Evolutionary conservation across 2,113 vertebrate genomes (phyloP).

Genomic region (Porphyrio hochstetteri): DNA sequence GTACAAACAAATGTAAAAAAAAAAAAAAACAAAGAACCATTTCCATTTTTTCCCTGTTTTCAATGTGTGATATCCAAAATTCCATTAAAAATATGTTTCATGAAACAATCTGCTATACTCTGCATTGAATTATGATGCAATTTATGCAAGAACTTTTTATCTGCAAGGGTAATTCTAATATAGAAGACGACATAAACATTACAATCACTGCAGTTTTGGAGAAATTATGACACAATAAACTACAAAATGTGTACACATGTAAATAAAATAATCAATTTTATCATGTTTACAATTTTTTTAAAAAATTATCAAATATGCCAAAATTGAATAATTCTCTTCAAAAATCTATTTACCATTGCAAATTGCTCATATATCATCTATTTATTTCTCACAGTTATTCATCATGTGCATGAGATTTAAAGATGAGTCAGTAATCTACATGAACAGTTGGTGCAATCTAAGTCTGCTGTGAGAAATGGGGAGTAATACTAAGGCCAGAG

Average conservation of each 20-base stretch:
- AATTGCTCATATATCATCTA: background rate
- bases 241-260: background rate
- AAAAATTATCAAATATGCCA: background rate
- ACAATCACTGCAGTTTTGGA: background rate
- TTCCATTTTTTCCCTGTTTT: background rate
- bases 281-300: background rate
- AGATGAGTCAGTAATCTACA: background rate
- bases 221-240: conserved; percentile 8
- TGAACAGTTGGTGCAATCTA: background rate
- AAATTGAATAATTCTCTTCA: background rate
- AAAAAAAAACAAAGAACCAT: background rate
- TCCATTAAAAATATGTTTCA: background rate
- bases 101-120: background rate
- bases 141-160: background rate
- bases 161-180: background rate
- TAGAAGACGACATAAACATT: conserved; percentile 21
- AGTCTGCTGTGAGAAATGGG: background rate
- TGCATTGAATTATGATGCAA: background rate
- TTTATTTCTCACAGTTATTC: conserved; percentile 19
- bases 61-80: background rate
- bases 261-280: background rate
- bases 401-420: background rate
- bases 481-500: background rate
- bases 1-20: background rate
- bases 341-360: background rate